Evolutionary conservation across 1,140 invertebrate species (phyloP), one percentile per base, ranked within the genome.

Genomic region (Drosophila orosa): DNA sequence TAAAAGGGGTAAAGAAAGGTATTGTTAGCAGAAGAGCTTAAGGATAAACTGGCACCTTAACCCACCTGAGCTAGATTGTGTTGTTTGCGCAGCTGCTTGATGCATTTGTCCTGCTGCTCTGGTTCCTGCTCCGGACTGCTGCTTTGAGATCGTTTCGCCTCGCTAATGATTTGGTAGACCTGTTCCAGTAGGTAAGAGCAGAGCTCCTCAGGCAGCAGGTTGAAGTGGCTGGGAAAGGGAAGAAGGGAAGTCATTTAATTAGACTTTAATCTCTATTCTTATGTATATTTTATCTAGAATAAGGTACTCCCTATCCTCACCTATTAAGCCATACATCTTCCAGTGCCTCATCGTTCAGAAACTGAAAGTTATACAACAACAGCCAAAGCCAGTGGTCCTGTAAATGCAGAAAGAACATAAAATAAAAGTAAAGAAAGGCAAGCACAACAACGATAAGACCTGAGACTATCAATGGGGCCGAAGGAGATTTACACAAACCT

Each of bases 311-410:
- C 9, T 0, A 0, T 5, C 6, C 29, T 54, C 45, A 90, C 90
- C 85, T 90, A 73, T 73, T 82, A 27, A 87, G 78, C 56, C 74
- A 66, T 2, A 65, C 74, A 60, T 84, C 73, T 45, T 78, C 71
- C 50, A 90, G 25, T 9, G 66, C 52, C 50, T 50, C 73, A 37
- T 86, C 73, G 15, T 86, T 66, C 39, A 86, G 29, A 63, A 83
- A 90, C 71, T 91, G 90, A 37, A 86, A 91, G 27, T 91, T 80
- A 47, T 81, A 91, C 2, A 91, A 71, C 56, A 91, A 68, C 7
- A 81, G 54, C 80, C 90, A 80, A 4, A 91, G 69, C 90, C 84
- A 90, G 59, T 91, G 90, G 65, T 90, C 74, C 90, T 91, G 66
- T 19, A 57, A 79, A 37, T 37, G 13, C 8, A 47, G 17, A 54